Conservation (phyloP, 1,140 invertebrate genomes). For the Zaprionus ornatus region DNA sequence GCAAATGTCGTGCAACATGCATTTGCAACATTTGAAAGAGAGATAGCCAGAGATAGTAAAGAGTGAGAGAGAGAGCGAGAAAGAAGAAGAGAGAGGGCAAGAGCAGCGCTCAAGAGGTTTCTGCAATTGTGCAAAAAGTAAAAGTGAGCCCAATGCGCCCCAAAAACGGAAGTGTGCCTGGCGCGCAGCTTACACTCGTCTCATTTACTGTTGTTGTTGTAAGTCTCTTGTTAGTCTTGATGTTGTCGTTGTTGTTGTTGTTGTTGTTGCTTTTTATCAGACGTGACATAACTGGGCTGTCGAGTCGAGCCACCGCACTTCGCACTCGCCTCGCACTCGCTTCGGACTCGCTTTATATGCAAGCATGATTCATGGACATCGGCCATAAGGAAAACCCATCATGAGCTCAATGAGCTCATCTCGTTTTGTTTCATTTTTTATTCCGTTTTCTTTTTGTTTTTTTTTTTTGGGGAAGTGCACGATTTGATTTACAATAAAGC, state of each 20-base stretch:
- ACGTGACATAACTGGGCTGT: conserved; percentile 41
- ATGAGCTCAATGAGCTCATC: conserved; percentile 31
- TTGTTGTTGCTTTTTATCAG: conserved; percentile 37
- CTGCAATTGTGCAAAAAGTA: conserved; percentile 63
- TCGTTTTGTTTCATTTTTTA: background rate
- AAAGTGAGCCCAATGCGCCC: conserved; percentile 51
- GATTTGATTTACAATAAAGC: background rate
- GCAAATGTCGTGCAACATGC: conserved; percentile 74
- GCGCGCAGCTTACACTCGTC: conserved; percentile 17
- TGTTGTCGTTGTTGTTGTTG: conserved; percentile 8
- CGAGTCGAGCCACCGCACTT: background rate
- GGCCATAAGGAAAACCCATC: conserved; percentile 41
- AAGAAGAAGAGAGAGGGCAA: background rate
- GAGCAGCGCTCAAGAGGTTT: conserved; percentile 6
- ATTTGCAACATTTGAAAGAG: conserved; percentile 29
- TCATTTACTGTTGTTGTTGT: conserved; percentile 18
- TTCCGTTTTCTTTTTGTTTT: background rate
- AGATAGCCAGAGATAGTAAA: conserved; percentile 13
- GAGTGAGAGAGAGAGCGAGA: background rate
- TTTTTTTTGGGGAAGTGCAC: background rate
- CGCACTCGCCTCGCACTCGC: background rate
- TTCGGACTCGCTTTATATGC: background rate
- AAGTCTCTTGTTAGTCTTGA: no score
- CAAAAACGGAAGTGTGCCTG: conserved; percentile 64
- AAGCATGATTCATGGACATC: conserved; percentile 33